Percentiles rank a stretch among this genome's conserved stretches.
Conservation (phyloP, 2,888 invertebrate species). For the Cheilosia vernalis region DNA sequence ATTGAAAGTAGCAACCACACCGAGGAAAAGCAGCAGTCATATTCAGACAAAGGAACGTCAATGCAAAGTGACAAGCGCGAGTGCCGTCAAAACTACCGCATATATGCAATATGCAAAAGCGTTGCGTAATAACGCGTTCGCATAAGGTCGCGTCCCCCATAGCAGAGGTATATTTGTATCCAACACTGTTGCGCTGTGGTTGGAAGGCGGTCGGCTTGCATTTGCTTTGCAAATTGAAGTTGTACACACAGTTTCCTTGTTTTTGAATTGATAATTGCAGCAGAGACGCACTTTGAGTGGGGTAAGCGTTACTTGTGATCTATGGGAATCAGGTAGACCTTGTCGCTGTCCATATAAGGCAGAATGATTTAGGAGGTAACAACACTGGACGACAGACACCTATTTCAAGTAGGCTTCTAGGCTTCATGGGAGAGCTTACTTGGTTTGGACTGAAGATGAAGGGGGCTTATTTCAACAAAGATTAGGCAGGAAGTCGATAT, state of each 20-base stretch:
- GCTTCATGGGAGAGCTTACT: no score
- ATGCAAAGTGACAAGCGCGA: conserved; percentile 38
- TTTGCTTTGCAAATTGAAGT: conserved; percentile 63
- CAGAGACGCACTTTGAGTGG: background rate
- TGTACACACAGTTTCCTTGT: conserved; percentile 59
- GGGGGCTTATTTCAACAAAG: no score
- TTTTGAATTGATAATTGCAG: conserved; percentile 53
- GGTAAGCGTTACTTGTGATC: background rate
- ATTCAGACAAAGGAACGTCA: conserved; percentile 60
- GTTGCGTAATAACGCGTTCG: conserved; percentile 63
- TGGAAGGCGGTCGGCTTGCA: conserved; percentile 53
- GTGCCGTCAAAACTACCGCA: conserved; percentile 44
- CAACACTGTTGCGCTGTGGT: conserved; percentile 33
- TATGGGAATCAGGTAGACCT: conserved; percentile 5
- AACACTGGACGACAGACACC: no score
- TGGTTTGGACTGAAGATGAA: no score
- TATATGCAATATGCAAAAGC: conserved; percentile 65
- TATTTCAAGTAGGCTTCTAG: no score
- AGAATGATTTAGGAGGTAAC: no score
- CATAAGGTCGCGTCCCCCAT: conserved; percentile 69
- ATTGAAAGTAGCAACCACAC: conserved; percentile 3
- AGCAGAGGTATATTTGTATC: no score
- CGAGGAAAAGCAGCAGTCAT: conserved; percentile 29
- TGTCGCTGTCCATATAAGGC: background rate
- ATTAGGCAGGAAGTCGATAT: no score